Percentiles rank a stretch among this genome's conserved stretches.
These are phyloP conservation scores for Eucidaris tribuloides DNA, from an alignment of 35 echinoderm and acorn worm species.

Conservation along the genomic window DNA sequence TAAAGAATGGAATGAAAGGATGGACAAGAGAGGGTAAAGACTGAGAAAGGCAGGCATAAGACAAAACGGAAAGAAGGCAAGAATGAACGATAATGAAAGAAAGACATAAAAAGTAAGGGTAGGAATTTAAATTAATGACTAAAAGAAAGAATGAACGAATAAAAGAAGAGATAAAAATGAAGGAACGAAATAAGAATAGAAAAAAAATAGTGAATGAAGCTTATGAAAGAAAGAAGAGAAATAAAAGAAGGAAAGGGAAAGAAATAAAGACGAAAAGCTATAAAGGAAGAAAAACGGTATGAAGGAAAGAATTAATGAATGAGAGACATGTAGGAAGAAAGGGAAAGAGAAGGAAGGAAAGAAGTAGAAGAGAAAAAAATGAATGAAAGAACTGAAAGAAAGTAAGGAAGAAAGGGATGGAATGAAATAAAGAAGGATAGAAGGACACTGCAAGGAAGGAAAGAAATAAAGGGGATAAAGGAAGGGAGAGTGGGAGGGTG, in stretches of 20 bases:
- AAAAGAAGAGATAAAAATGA: no score
- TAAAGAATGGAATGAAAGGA: no score
- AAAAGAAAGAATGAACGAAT: no score
- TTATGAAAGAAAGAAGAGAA: neutral
- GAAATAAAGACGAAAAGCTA: neutral
- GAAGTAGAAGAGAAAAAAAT: neutral
- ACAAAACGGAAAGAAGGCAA: no score
- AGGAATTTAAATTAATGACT: no score
- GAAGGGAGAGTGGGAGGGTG: neutral
- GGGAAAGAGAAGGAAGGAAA: neutral
- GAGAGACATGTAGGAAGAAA: neutral
- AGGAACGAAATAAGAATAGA: no score
- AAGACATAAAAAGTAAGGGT: no score
- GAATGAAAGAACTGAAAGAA: neutral
- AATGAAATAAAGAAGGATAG: neutral
- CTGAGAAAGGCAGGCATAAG: no score
- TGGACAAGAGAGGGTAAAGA: no score
- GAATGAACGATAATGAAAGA: no score
- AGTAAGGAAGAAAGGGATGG: neutral
- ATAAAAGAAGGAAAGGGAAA: neutral
- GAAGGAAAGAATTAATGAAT: neutral
- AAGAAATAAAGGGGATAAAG: neutral
- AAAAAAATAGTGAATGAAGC: neutral
- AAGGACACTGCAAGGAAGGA: neutral
- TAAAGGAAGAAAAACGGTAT: neutral